These are phyloP conservation scores for Cebidichthys violaceus DNA, from an alignment of 2,113 vertebrate genomes.

Conservation along the genomic window DNA sequence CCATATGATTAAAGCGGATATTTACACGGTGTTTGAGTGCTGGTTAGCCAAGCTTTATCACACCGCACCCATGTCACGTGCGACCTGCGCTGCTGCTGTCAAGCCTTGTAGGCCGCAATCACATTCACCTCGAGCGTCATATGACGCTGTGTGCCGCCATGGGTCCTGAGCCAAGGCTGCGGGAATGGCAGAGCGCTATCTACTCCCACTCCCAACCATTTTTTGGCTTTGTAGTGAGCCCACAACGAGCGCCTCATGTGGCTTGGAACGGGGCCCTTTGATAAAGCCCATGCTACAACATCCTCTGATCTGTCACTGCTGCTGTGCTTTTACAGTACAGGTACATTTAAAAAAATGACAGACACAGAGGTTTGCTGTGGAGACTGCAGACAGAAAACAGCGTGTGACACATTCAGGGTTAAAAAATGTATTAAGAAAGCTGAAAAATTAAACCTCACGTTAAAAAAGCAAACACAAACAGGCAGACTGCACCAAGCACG, in stretches of 20 bases:
- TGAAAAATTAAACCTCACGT: neutral
- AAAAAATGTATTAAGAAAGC: neutral
- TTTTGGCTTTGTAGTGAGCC: conserved; percentile 70
- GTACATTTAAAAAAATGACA: conserved; percentile 3
- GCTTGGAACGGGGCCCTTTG: conserved; percentile 61
- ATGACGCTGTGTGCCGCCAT: conserved; percentile 37
- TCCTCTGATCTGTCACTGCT: conserved; percentile 47
- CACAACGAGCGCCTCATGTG: conserved; percentile 63
- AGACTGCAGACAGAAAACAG: neutral
- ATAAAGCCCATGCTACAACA: conserved; percentile 43
- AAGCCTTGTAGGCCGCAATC: conserved; percentile 28
- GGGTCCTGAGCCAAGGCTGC: conserved; percentile 64
- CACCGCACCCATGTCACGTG: conserved; percentile 31
- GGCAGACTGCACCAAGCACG: conserved; percentile 17
- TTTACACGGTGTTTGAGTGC: conserved; percentile 14
- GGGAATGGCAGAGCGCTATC: conserved; percentile 61
- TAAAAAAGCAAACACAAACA: conserved; percentile 20
- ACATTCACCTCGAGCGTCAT: conserved; percentile 42
- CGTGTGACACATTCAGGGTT: neutral
- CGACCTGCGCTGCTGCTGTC: conserved; percentile 51
- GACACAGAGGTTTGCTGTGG: neutral
- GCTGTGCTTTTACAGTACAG: neutral
- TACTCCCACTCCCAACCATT: conserved; percentile 73
- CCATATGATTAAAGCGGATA: conserved; percentile 43
- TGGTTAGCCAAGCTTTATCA: conserved; percentile 38